These are phyloP conservation scores for Dorcus hopei DNA, from an alignment of 2,888 invertebrate genomes.

Conservation along the genomic window DNA sequence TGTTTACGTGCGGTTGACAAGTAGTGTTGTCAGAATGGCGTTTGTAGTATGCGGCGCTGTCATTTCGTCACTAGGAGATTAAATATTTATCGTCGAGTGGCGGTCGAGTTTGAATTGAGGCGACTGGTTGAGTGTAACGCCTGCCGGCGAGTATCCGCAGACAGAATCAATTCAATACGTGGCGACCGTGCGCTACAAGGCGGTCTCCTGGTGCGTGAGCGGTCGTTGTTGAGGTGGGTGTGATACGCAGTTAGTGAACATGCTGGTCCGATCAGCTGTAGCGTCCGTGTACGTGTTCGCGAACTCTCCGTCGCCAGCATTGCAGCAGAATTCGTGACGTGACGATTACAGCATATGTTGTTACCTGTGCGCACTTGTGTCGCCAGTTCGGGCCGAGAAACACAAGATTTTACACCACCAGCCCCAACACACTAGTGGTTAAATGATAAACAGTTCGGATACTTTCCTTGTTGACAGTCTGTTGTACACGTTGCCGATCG, in stretches of 20 bases:
- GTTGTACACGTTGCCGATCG: slow-evolving; percentile 44
- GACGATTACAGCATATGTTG: slow-evolving; percentile 16
- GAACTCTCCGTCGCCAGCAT: slow-evolving; percentile 4
- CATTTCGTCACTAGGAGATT: too few species aligned
- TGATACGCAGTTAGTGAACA: slow-evolving; percentile 17
- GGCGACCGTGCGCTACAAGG: slow-evolving; percentile 21
- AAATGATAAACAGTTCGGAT: slow-evolving; percentile 44
- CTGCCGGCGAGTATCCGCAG: too few species aligned
- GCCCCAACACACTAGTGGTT: slow-evolving; percentile 13
- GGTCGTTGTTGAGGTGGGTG: slow-evolving; percentile 18
- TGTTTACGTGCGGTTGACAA: background rate
- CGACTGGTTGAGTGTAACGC: too few species aligned
- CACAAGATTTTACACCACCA: too few species aligned
- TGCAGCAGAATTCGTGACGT: slow-evolving; percentile 14
- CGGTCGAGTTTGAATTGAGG: too few species aligned
- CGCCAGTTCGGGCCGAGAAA: background rate
- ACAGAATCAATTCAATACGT: slow-evolving; percentile 8
- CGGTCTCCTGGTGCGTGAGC: slow-evolving; percentile 16
- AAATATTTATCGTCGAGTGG: too few species aligned
- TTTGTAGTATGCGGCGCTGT: too few species aligned
- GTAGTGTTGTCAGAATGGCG: background rate
- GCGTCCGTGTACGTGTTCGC: slow-evolving; percentile 11
- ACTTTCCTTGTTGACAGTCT: slow-evolving; percentile 44
- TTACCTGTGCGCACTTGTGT: slow-evolving; percentile 13
- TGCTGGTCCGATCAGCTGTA: slow-evolving; percentile 16